Base-by-base conservation (phyloP, 2,113 vertebrate species). In the Ariopsis seemanni region DNA sequence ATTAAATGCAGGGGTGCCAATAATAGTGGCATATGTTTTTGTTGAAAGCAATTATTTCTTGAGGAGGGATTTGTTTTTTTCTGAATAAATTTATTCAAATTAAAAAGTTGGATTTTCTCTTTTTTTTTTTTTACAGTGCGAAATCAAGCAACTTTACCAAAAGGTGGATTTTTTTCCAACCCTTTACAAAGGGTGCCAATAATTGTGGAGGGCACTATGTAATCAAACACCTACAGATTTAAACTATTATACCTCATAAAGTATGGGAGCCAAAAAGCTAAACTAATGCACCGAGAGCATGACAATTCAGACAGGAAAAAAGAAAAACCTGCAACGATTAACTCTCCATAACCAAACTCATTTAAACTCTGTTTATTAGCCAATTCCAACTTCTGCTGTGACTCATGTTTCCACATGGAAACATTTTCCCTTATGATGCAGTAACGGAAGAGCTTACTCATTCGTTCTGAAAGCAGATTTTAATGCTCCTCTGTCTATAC, bases 331-430 rank as follows among this genome's bases (percentile, higher is more conserved):
- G 42, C 25, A 78, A 20, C 52, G 65, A 55, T 60, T 42, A 72
- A 25, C 30, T 85, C 82, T 77, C 71, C 80, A 34, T 74, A 30
- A n/a, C 67, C 15, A 77, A 88, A n/a, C n/a, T 85, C 55, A 52
- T 25, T 22, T 50, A 57, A 34, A 27, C 60, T 60, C 60, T 83
- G 60, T 87, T 55, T 67, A 87, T 78, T 87, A 85, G 63, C 82
- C 88, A 85, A 79, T 20, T 77, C 34, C 67, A 87, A 89, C 89
- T 90, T 92, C 85, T 88, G 91, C 87, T 52, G 88, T 95, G 95
- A 95, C 91, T 95, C 94, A 94, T 89, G 86, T 15, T 91, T 92
- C 92, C 94, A 94, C 93, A 94, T 93, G 93, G 94, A 95, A 95
- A 94, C 89, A 90, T 91, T 94, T 94, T 91, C 86, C 90, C 86